Conservation (phyloP, 2,888 invertebrate species). For the Dromius quadrimaculatus region DNA sequence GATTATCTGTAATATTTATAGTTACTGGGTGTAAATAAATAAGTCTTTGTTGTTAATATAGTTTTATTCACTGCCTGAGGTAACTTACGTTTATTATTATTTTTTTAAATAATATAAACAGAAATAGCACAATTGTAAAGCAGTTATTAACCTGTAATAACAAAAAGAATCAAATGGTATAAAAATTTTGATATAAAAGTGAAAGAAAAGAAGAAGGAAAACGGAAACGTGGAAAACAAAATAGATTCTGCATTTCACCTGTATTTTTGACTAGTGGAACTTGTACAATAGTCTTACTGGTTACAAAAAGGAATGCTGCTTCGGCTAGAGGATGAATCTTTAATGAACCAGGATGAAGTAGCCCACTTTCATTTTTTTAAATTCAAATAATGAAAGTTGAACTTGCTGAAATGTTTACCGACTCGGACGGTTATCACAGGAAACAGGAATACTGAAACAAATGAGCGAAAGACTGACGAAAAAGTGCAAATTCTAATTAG, state of each 20-base stretch:
- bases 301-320: constrained; percentile 53
- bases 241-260: constrained; percentile 39
- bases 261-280: constrained; percentile 59
- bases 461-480: constrained; percentile 37
- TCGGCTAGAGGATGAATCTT: constrained; percentile 42
- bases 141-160: constrained; percentile 47
- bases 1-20: too few relatives aligned
- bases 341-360: constrained; percentile 19
- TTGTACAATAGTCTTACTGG: constrained; percentile 58
- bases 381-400: too few relatives aligned
- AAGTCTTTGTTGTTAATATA: constrained; percentile 41
- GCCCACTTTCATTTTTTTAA: too few relatives aligned
- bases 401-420: constrained; percentile 7
- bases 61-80: constrained; percentile 51
- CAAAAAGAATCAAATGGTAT: constrained; percentile 11
- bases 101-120: constrained; percentile 48
- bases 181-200: constrained; percentile 12
- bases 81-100: constrained; percentile 48
- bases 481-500: constrained; percentile 47
- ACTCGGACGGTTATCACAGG: constrained; percentile 51
- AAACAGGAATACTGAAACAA: constrained; percentile 45
- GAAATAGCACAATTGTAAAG: constrained; percentile 37
- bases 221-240: constrained; percentile 28
- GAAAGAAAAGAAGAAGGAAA: constrained; percentile 15
- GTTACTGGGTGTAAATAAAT: constrained; percentile 19